Evolutionary conservation across 1,140 invertebrate species (phyloP).

Genomic region (Scaptomyza montana): DNA sequence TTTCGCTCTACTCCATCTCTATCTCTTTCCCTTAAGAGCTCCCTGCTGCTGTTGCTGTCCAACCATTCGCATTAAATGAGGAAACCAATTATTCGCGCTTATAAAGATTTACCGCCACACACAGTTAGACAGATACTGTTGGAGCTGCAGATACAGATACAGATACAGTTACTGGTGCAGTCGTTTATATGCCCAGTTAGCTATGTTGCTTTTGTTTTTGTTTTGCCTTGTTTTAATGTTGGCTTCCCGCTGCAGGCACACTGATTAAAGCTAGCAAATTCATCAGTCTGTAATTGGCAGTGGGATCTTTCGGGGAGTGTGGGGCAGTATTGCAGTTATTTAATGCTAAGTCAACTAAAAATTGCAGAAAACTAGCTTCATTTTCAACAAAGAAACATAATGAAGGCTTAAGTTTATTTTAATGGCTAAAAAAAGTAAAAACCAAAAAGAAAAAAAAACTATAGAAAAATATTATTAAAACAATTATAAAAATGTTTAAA

Average conservation of each 20-base stretch:
- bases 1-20: neutral
- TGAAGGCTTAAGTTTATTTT: too few relatives aligned
- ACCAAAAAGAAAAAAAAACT: too few relatives aligned
- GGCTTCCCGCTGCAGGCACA: constrained; percentile 44
- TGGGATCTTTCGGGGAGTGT: neutral
- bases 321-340: neutral
- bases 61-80: constrained; percentile 83
- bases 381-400: constrained; percentile 2
- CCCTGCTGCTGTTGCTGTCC: constrained; percentile 36
- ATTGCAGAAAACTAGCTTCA: neutral
- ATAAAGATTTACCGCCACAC: constrained; percentile 80
- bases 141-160: constrained; percentile 50
- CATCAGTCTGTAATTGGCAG: constrained; percentile 21
- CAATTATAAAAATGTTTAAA: too few relatives aligned
- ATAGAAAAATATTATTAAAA: too few relatives aligned
- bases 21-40: neutral
- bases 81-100: constrained; percentile 84
- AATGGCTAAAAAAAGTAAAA: too few relatives aligned
- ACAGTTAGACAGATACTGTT: constrained; percentile 61
- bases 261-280: constrained; percentile 66
- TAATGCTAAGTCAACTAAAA: neutral
- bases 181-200: constrained; percentile 48
- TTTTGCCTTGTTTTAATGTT: constrained; percentile 49
- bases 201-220: constrained; percentile 46
- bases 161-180: constrained; percentile 35